Conservation (phyloP, 2,888 invertebrate species). For the Machimus atricapillus region DNA sequence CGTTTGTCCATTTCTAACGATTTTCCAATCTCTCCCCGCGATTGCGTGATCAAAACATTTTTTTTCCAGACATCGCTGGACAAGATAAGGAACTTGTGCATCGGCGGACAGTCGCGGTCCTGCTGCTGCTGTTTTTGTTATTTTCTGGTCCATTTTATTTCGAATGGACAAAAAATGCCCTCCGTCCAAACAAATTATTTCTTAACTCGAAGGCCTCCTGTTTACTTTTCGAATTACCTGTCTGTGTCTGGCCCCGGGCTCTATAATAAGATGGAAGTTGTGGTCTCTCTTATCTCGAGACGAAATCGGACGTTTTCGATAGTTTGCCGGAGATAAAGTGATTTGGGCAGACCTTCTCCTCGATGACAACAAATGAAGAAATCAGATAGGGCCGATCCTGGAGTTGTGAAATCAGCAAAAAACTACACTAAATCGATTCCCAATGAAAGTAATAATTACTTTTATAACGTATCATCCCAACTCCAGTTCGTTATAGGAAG, state of each 20-base stretch:
- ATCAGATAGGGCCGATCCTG: not conserved
- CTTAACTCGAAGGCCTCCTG: not conserved
- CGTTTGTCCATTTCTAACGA: constrained; percentile 6
- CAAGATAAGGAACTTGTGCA: not conserved
- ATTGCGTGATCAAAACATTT: not conserved
- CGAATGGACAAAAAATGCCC: not conserved
- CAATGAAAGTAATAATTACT: not conserved
- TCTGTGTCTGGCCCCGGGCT: not conserved
- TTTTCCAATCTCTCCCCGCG: not conserved
- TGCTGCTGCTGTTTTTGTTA: not conserved
- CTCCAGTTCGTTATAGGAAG: not conserved
- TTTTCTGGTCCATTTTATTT: not conserved
- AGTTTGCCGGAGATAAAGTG: not conserved
- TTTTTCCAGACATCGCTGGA: not conserved
- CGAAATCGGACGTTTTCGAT: not conserved
- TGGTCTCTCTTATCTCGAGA: not conserved
- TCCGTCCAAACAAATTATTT: not conserved
- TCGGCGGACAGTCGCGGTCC: not conserved
- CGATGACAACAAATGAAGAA: not conserved
- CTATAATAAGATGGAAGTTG: not conserved
- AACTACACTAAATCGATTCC: not conserved
- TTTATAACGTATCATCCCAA: not conserved
- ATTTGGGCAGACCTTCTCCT: not conserved
- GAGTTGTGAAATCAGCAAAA: not conserved
- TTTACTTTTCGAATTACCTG: constrained; percentile 10